These are phyloP conservation scores for Branchipolynoe longqiensis DNA, from an alignment of 2,888 invertebrate genomes.

Conservation along the genomic window DNA sequence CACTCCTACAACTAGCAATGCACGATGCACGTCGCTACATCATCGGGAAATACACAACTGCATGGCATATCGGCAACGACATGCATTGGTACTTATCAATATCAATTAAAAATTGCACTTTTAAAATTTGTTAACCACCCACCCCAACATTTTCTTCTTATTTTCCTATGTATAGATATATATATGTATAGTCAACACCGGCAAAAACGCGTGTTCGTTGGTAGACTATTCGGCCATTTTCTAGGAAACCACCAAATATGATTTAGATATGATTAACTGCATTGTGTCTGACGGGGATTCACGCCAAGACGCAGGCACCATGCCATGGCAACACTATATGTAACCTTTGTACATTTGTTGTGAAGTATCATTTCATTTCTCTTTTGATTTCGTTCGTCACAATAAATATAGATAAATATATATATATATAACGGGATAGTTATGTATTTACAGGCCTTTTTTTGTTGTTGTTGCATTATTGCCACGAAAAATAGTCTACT, in stretches of 20 bases:
- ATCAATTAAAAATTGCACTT: constrained; percentile 51
- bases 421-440: constrained; percentile 34
- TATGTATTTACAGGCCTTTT: constrained; percentile 39
- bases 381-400: constrained; percentile 40
- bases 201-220: constrained; percentile 33
- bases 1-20: constrained; percentile 29
- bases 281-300: background rate
- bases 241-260: background rate
- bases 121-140: too few relatives aligned
- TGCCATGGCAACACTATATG: constrained; percentile 16
- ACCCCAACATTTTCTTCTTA: too few relatives aligned
- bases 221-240: background rate
- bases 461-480: constrained; percentile 15
- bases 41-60: constrained; percentile 35
- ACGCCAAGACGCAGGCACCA: background rate
- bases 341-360: constrained; percentile 33
- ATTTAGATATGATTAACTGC: constrained; percentile 30
- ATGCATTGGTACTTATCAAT: constrained; percentile 34
- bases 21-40: constrained; percentile 8
- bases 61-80: constrained; percentile 4
- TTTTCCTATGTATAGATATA: constrained; percentile 1
- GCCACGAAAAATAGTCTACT: constrained; percentile 31
- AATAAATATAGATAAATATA: constrained; percentile 20
- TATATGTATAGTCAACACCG: too few relatives aligned
- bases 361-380: constrained; percentile 7